These are phyloP conservation scores for Nipponacmea schrenckii DNA, from an alignment of 2,888 invertebrate species.

Conservation along the genomic window DNA sequence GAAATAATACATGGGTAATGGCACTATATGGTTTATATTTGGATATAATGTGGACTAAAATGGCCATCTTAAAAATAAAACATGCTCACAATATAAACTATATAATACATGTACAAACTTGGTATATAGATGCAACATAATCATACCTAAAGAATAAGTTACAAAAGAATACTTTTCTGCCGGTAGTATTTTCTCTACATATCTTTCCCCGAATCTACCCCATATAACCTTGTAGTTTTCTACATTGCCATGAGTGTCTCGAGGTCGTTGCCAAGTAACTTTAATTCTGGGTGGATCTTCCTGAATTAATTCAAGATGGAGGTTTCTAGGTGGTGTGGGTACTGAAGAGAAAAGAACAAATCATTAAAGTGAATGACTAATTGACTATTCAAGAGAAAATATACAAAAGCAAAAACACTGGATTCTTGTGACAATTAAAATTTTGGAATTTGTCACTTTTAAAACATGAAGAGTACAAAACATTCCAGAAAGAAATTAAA, in stretches of 20 bases:
- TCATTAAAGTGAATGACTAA: too few species aligned
- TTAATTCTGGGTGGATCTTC: constrained; percentile 90
- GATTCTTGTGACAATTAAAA: neutral
- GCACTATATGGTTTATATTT: too few species aligned
- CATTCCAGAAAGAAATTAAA: too few species aligned
- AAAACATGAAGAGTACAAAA: too few species aligned
- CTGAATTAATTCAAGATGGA: constrained; percentile 78
- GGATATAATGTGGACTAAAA: too few species aligned
- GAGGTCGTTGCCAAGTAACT: constrained; percentile 91
- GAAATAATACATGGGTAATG: too few species aligned
- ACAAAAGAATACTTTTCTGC: constrained; percentile 37
- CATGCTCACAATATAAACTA: too few species aligned
- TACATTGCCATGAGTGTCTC: constrained; percentile 86
- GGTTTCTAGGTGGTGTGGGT: constrained; percentile 68
- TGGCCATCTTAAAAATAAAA: too few species aligned
- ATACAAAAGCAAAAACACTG: neutral
- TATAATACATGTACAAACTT: too few species aligned
- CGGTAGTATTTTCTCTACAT: constrained; percentile 47
- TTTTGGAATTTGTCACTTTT: too few species aligned
- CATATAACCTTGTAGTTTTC: constrained; percentile 55
- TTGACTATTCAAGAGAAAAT: neutral
- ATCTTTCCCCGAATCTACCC: constrained; percentile 54
- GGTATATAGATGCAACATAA: neutral
- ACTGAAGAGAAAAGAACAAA: constrained; percentile 61
- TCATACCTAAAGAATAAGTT: constrained; percentile 33